phyloP scores from a whole-genome alignment of 2,888 invertebrate species.

The Caenorhabditis doughertyi region DNA sequence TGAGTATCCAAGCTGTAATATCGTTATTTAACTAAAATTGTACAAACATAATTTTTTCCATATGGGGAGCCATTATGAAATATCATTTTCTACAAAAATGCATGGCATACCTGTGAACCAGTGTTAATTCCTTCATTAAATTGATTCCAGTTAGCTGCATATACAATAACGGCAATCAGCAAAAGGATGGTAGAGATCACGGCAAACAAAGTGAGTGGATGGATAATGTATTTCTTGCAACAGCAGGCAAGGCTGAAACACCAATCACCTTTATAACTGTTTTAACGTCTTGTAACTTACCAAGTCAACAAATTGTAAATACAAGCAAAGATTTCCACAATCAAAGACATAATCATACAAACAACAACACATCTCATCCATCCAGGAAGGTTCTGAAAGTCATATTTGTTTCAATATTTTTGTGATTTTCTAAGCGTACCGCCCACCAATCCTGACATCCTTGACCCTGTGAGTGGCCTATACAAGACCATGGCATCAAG shows the following conservation, averaged over 20 bases:
- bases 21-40: background rate
- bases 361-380: slow-evolving; percentile 66
- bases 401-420: background rate
- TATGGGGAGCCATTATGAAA: too few species aligned
- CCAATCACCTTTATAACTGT: background rate
- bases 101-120: slow-evolving; percentile 15
- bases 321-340: slow-evolving; percentile 62
- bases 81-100: background rate
- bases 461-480: slow-evolving; percentile 28
- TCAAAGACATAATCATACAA: slow-evolving; percentile 67
- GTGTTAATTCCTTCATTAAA: slow-evolving; percentile 26
- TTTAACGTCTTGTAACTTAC: slow-evolving; percentile 25
- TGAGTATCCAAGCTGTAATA: slow-evolving; percentile 70
- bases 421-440: slow-evolving; percentile 1
- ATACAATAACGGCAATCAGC: slow-evolving; percentile 69
- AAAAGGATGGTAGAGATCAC: slow-evolving; percentile 62
- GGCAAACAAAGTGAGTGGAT: slow-evolving; percentile 69
- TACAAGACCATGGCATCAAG: slow-evolving; percentile 66
- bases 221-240: slow-evolving; percentile 73
- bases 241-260: slow-evolving; percentile 66
- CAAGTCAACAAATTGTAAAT: slow-evolving; percentile 69
- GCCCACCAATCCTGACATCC: slow-evolving; percentile 63
- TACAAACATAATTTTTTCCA: too few species aligned
- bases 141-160: slow-evolving; percentile 62
- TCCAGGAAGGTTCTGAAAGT: slow-evolving; percentile 62